Evolutionary conservation across 2,113 vertebrate species (phyloP), one percentile per base, ranked within the genome.

Genomic region (Lontra canadensis): DNA sequence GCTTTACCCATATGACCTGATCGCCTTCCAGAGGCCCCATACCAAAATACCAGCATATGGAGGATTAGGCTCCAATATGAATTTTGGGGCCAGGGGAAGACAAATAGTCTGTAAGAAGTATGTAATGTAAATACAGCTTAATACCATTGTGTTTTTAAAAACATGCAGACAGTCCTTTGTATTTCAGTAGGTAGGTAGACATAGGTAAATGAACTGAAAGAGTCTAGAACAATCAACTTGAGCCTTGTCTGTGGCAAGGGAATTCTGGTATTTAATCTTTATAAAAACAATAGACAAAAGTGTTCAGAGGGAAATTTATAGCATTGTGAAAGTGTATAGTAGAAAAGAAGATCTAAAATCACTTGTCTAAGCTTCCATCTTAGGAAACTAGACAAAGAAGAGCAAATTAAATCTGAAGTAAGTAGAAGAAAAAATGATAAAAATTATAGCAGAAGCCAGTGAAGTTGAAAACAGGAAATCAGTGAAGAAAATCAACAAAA

Each of bases 361-460:
- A 81, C 6, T 59, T 34, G 31, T 88, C 39, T 47, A 81, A 88
- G 76, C 39, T 36, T 81, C 49, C 52, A n/a, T 80, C 71, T 59
- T 69, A 88, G 63, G 74, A 94, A 71, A 55, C n/a, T 29, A 80
- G 61, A 94, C 57, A 47, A 55, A 93, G 57, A 91, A 94, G 36
- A 88, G 15, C 74, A 49, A 17, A 49, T 47, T 92, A 82, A 81
- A 88, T 42, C 78, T 76, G 88, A 44, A 71, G 31, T 47, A 61
- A 81, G 23, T 42, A 80, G 31, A 80, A 88, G 23, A 25, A 57
- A 80, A 74, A 84, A 74, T 47, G 83, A 23, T 61, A 74, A 76
- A 93, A 85, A 44, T 74, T 59, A 42, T 12, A 74, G 44, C 55
- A 93, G 42, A 76, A 61, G 47, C 76, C 23, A n/a, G 4, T 94